A percentile compares a stretch with the other conserved stretches of the same genome.
phyloP scores from a whole-genome alignment of 2,113 vertebrate species.

The Vulpes vulpes region DNA sequence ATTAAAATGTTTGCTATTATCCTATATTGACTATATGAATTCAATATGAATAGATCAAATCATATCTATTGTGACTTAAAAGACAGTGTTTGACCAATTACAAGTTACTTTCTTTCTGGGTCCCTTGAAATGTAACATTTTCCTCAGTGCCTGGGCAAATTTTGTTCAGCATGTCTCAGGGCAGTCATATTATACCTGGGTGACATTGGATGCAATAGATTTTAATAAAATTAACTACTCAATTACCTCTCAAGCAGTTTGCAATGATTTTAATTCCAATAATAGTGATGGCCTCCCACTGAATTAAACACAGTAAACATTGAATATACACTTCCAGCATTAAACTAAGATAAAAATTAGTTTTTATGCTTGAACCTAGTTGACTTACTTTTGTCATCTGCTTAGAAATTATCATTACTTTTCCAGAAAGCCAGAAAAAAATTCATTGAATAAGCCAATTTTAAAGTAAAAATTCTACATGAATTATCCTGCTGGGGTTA shows the following conservation, averaged over 20 bases:
- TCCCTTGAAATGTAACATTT: not conserved
- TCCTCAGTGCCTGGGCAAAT: not conserved
- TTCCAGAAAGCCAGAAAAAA: not conserved
- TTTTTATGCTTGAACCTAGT: conserved; percentile 14
- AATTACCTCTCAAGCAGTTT: not conserved
- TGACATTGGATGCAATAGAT: not conserved
- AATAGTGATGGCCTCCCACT: not conserved
- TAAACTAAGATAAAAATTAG: not conserved
- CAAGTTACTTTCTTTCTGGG: conserved; percentile 39
- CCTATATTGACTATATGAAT: not conserved
- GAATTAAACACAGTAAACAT: not conserved
- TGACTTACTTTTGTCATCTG: conserved; percentile 30
- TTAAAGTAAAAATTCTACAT: conserved; percentile 48
- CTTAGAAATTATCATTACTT: conserved; percentile 41
- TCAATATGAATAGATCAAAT: not conserved
- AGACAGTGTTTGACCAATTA: not conserved
- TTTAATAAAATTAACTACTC: conserved; percentile 55
- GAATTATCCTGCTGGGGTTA: not conserved
- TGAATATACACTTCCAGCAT: not conserved
- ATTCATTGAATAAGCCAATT: not conserved
- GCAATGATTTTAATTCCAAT: not conserved
- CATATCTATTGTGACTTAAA: conserved; percentile 23
- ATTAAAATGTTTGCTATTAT: not conserved
- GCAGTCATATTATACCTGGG: not conserved
- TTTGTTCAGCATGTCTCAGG: not conserved